phyloP scores from a whole-genome alignment of 2,113 vertebrate genomes.

The Mustela nigripes region DNA sequence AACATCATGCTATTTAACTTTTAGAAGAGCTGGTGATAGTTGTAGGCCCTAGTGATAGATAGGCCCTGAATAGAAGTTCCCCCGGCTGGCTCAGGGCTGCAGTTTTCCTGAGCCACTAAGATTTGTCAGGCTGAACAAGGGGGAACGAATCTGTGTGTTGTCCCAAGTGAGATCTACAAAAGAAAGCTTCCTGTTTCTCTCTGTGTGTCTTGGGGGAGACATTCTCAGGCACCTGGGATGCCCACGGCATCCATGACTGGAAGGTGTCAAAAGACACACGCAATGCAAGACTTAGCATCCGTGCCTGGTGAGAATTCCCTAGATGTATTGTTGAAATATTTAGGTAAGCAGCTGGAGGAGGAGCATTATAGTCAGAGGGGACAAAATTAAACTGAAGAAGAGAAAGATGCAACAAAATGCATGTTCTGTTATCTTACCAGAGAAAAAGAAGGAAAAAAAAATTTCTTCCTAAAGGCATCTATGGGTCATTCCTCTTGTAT shows the following conservation, averaged over 20 bases:
- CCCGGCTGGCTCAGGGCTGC: background rate
- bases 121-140: background rate
- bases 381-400: background rate
- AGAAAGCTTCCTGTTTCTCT: background rate
- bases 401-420: background rate
- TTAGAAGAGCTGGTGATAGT: background rate
- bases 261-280: background rate
- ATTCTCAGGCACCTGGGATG: background rate
- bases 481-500: background rate
- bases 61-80: background rate
- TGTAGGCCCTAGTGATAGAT: background rate
- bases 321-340: background rate
- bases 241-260: background rate
- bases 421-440: background rate
- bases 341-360: background rate
- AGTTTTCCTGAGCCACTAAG: background rate
- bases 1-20: background rate
- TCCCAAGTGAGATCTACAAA: background rate
- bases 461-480: background rate
- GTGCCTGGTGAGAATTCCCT: slow-evolving; percentile 1
- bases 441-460: background rate
- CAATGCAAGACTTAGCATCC: background rate
- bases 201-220: background rate
- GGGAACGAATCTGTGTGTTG: background rate
- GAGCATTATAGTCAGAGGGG: background rate